phyloP scores from a whole-genome alignment of 2,797 vertebrate species.

The Sandelia bainsii region DNA sequence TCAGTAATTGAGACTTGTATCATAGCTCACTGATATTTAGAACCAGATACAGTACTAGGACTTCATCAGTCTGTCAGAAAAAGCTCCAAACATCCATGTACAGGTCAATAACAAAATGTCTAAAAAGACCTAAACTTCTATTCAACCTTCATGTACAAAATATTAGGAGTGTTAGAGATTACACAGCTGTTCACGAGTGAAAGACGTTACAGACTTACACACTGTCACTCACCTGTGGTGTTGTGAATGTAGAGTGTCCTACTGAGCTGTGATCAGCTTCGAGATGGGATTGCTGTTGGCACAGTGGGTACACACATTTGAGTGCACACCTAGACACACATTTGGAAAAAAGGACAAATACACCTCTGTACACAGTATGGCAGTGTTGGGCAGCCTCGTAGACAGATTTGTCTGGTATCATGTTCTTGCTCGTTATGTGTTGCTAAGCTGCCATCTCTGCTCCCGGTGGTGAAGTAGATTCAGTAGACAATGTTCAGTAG shows the following conservation, averaged over 20 bases:
- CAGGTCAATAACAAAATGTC: too few species aligned
- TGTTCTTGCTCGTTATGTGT: conserved; percentile 39
- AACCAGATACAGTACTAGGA: neutral
- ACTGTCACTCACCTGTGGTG: conserved; percentile 32
- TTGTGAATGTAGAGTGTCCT: conserved; percentile 37
- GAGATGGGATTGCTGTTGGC: conserved; percentile 59
- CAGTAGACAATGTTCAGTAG: conserved; percentile 44
- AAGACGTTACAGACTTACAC: neutral
- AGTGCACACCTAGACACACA: conserved; percentile 17
- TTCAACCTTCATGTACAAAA: neutral
- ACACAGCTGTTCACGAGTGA: neutral
- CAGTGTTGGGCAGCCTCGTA: conserved; percentile 11
- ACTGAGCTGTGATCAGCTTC: conserved; percentile 55
- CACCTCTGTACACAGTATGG: conserved; percentile 5
- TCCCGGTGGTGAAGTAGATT: conserved; percentile 51
- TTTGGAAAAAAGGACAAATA: conserved; percentile 1
- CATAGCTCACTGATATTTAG: neutral
- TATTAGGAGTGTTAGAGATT: neutral
- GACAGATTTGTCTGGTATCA: conserved; percentile 15
- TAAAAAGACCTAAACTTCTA: too few species aligned
- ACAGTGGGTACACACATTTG: conserved; percentile 34
- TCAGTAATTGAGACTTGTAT: too few species aligned
- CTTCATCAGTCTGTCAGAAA: neutral
- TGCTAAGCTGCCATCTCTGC: conserved; percentile 44
- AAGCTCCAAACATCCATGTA: too few species aligned